Evolutionary conservation across 2,113 vertebrate genomes (phyloP), one percentile per base, ranked within the genome.

Genomic region (Amblyornis subalaris): DNA sequence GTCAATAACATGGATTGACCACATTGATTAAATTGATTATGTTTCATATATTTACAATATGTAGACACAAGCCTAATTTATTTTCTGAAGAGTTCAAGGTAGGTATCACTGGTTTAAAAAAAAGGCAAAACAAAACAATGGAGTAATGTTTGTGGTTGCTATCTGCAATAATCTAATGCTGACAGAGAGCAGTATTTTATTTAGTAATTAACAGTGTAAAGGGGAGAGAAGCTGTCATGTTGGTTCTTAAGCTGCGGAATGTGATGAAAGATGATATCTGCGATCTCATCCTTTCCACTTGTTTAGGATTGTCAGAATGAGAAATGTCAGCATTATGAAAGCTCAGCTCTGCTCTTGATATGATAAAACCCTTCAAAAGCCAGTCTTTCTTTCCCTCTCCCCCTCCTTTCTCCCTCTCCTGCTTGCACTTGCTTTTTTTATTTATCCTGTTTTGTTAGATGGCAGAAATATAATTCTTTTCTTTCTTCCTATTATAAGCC

Each of bases 281-380:
- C 98, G 98, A 99, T 99, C 98, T 99, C 99, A 99, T 99, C 99
- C 99, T 99, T 99, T 98, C 98, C 98, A 99, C 98, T 99, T 99
- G 99, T 99, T 99, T 99, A 98, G 98, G 98, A 99, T 99, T 99
- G 98, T 99, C 99, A 99, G 98, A 98, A 99, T 99, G 99, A 99
- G 99, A 99, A 99, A 99, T 99, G 99, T 99, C 99, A 99, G 98
- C 98, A 99, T 99, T 99, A 99, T 98, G 98, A 99, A 99, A 98
- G 98, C 98, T 98, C 97, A 98, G 98, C 98, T 99, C 98, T 98
- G 98, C 98, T 99, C 98, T 98, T 99, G 98, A 99, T 99, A 99
- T 99, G 99, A 99, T 99, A 99, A 99, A 99, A 99, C 98, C 98
- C 98, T 98, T 99, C 99, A 99, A 98, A 98, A 98, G 97, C 97